Base-by-base conservation (phyloP, 1,140 invertebrate species). In the Zaprionus capensis region DNA sequence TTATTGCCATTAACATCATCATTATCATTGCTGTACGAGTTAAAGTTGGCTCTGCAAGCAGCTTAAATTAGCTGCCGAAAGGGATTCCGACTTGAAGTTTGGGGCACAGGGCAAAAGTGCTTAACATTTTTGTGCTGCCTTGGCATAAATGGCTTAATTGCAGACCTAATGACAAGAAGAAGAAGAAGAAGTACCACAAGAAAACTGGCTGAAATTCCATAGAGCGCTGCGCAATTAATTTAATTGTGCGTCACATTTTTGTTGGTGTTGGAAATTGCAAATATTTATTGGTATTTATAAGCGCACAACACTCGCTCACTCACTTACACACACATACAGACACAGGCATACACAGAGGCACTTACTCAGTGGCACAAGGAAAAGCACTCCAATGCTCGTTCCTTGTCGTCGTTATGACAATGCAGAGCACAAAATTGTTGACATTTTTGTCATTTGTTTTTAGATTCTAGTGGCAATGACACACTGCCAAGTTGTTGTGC, bases 111-210 rank as follows among this genome's bases (percentile, higher is more conserved):
- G 24, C 20, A 66, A 46, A 46, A 84, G 78, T 78, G 74, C 82
- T 84, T 81, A 85, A 71, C 71, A 84, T 83, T 78, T 87, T 83
- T 83, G 68, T 78, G 84, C 82, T 85, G 82, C 79, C 82, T 73
- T 74, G 68, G 78, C 85, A 88, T 88, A 84, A 87, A 87, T 87
- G 84, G 84, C 84, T 87, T 88, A 88, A 87, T 85, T 80, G 82
- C 66, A 59, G 71, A 64, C 82, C 78, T 86, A 76, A 76, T 76
- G 74, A 36, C 57, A 24, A 51, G 20, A 51, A 69, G 53, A 51
- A 31, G 38, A 17, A 55, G 14, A 15, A 20, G 20, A 22, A 31
- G 4, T 9, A n/a, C 14, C 36, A 22, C 34, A 63, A 64, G 55
- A 58, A 72, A 64, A 82, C 65, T 46, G 61, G 51, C 41, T 55